Evolutionary conservation across 2,797 vertebrate genomes (phyloP).

Genomic region (Lepilemur ruficaudatus): DNA sequence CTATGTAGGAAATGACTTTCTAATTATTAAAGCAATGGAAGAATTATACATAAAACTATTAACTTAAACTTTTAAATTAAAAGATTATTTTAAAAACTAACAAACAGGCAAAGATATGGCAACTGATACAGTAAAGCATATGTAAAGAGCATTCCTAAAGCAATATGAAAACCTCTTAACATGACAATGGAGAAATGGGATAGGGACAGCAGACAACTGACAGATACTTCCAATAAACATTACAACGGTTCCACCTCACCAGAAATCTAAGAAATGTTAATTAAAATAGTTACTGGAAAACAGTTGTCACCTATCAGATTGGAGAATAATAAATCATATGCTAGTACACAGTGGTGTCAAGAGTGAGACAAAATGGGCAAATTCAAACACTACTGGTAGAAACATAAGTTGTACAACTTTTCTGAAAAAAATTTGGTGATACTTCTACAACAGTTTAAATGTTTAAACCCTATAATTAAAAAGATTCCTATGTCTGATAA

Average conservation of each 20-base stretch:
- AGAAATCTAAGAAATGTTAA: background rate
- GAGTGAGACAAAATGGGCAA: background rate
- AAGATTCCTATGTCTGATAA: background rate
- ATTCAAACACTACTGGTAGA: background rate
- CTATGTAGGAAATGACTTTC: background rate
- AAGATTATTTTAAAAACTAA: background rate
- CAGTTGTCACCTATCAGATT: background rate
- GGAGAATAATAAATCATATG: background rate
- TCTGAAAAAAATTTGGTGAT: background rate
- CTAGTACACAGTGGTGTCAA: background rate
- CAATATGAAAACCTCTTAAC: background rate
- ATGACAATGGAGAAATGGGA: background rate
- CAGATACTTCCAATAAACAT: background rate
- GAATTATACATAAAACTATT: background rate
- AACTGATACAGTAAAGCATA: background rate
- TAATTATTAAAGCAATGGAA: background rate
- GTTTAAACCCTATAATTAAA: slow-evolving; percentile 7
- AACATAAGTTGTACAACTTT: background rate
- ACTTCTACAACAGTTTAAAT: background rate
- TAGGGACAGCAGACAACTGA: background rate
- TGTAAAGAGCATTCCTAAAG: background rate
- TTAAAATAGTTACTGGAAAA: background rate
- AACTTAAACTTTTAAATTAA: background rate
- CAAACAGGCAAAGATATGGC: background rate
- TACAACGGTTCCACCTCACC: background rate